Percentiles rank a stretch among this genome's conserved stretches.
These are phyloP conservation scores for Cotesia congregata DNA, from an alignment of 2,888 invertebrate species.

Conservation along the genomic window DNA sequence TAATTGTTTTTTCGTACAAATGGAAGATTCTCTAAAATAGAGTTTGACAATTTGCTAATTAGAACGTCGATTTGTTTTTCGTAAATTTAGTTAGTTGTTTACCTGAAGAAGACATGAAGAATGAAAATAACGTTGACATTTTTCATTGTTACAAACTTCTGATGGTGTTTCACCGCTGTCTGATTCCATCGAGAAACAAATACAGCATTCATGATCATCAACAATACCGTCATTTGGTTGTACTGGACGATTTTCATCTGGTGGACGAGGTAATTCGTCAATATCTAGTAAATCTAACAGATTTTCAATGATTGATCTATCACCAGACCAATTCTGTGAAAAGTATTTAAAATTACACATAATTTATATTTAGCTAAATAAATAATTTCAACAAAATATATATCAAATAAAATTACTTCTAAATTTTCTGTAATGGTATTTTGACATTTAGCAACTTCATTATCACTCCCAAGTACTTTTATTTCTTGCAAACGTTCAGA, in stretches of 20 bases:
- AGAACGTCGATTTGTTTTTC: too few relatives aligned
- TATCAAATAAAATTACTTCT: constrained; percentile 48
- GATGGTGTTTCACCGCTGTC: constrained; percentile 56
- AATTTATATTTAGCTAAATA: constrained; percentile 8
- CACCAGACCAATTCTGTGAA: constrained; percentile 62
- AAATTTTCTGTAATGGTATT: constrained; percentile 55
- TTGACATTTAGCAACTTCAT: constrained; percentile 56
- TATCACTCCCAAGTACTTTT: constrained; percentile 61
- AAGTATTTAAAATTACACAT: not conserved
- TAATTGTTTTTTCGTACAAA: too few relatives aligned
- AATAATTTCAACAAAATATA: not conserved
- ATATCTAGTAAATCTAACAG: constrained; percentile 58
- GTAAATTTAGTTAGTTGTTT: constrained; percentile 44
- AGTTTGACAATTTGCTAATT: too few relatives aligned
- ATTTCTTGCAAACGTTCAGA: constrained; percentile 58
- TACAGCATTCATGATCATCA: constrained; percentile 63
- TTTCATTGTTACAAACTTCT: constrained; percentile 63
- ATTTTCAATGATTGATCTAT: constrained; percentile 57
- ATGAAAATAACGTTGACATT: constrained; percentile 62
- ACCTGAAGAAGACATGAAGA: constrained; percentile 61
- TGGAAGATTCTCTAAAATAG: too few relatives aligned
- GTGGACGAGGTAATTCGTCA: constrained; percentile 56
- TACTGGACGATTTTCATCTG: constrained; percentile 7
- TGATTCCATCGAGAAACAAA: constrained; percentile 62
- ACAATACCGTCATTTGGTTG: constrained; percentile 51